Evolutionary conservation across 2,797 vertebrate species (phyloP), one percentile per base, ranked within the genome.

Genomic region (Hozukius guyotensis): DNA sequence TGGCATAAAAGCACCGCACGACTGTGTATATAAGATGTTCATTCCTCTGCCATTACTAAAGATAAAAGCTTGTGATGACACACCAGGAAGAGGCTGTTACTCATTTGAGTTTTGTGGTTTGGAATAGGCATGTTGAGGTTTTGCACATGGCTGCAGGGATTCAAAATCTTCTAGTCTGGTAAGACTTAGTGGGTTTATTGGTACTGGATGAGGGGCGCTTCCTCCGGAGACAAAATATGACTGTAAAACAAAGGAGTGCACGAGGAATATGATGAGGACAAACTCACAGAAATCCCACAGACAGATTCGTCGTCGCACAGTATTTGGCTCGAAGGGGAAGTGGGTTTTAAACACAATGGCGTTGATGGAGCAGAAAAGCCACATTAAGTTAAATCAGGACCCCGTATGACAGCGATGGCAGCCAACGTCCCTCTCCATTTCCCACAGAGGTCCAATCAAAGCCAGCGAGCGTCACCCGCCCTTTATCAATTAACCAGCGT

Each of bases 401-500:
- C 22, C 29, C 49, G 34, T 77, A 12, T 38, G 53, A 59, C 68
- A 13, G 56, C 3, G 75, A 66, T 67, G 55, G 80, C 70, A 62
- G 72, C 52, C 63, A 34, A 63, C 57, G 67, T 67, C 86, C 76
- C 72, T 38, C 65, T 80, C 71, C 79, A 60, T 81, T 86, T 85
- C 87, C 72, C 77, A 49, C 77, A 60, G 62, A 68, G 68, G 62
- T 32, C 81, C 86, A 84, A 65, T 93, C 82, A 90, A 88, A 89
- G 82, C 59, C 57, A 10, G 57, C 11, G 20, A 60, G 80, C 81
- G 66, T 69, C 84, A 10, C 85, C 87, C 81, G 24, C 69, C 87
- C 72, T 89, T 93, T 90, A 88, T 86, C 85, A 27, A 75, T 85
- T 88, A 90, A 87, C 84, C 88, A 71, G 77, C 88, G 18, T 91